A percentile compares a stretch with the other conserved stretches of the same genome.
Evolutionary conservation across 2,888 invertebrate genomes (phyloP).

Genomic region (Tetragonisca angustula): DNA sequence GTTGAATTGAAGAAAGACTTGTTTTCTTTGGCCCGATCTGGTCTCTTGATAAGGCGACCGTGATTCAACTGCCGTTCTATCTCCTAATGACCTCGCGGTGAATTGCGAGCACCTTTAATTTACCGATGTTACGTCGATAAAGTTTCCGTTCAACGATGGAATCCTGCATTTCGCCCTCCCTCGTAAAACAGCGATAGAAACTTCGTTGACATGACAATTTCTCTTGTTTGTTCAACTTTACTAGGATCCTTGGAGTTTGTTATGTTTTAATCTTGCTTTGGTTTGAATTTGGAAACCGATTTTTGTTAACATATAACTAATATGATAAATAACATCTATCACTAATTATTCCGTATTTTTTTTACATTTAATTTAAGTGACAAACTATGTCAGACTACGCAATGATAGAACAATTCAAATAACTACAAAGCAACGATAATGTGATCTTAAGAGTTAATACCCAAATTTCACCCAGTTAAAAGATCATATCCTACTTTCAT

Average conservation of each 20-base stretch:
- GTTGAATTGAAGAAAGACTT: slow-evolving; percentile 78
- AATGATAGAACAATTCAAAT: too few species aligned
- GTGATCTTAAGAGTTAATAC: too few species aligned
- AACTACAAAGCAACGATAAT: too few species aligned
- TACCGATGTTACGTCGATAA: slow-evolving; percentile 71
- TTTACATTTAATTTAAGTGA: too few species aligned
- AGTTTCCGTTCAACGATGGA: slow-evolving; percentile 52
- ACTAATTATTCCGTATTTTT: too few species aligned
- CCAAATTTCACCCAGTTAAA: neutral
- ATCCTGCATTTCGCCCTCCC: slow-evolving; percentile 27
- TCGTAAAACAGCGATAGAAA: neutral
- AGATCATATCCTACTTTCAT: neutral
- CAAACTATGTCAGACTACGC: too few species aligned
- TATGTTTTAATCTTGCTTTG: neutral
- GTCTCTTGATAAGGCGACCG: slow-evolving; percentile 69
- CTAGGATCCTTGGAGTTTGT: neutral
- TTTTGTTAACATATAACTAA: too few species aligned
- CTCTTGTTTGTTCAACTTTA: neutral
- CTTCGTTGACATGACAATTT: neutral
- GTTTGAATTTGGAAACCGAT: neutral
- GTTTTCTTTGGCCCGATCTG: slow-evolving; percentile 74
- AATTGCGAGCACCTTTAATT: slow-evolving; percentile 71
- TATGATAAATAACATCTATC: too few species aligned
- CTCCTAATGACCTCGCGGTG: slow-evolving; percentile 67
- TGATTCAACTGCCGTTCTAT: slow-evolving; percentile 67